phyloP scores from a whole-genome alignment of 64 coral and sea anemone species.

The Montipora capricornis region DNA sequence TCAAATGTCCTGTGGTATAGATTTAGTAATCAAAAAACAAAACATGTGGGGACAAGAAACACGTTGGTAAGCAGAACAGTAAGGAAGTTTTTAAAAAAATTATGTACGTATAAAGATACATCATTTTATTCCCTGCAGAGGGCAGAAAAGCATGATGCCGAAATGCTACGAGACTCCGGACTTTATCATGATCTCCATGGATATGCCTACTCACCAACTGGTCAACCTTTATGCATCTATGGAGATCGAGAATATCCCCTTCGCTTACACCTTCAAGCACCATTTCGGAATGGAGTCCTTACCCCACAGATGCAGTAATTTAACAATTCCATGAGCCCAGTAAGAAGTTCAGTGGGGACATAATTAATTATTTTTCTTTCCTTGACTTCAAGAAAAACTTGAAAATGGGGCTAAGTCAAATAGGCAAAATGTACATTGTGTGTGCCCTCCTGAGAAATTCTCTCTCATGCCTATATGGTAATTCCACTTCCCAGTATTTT shows the following conservation, averaged over 20 bases:
- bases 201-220: neutral
- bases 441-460: no score
- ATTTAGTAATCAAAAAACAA: no score
- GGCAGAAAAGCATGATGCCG: constrained; percentile 5
- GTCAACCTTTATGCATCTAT: neutral
- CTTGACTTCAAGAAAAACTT: no score
- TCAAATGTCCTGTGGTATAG: no score
- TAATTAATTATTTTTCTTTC: no score
- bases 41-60: no score
- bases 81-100: constrained; percentile 31
- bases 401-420: no score
- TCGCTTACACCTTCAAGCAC: neutral
- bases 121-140: constrained; percentile 41
- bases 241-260: neutral
- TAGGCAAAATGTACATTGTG: no score
- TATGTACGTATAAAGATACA: neutral
- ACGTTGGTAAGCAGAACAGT: constrained; percentile 31
- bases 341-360: no score
- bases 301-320: neutral
- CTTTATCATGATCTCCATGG: constrained; percentile 1
- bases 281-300: neutral
- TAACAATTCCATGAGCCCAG: neutral
- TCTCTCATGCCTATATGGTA: no score
- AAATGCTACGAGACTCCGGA: neutral
- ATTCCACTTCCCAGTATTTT: no score